Evolutionary conservation across 1,140 invertebrate species (phyloP), one percentile per base, ranked within the genome.

Genomic region (Papilio xuthus): DNA sequence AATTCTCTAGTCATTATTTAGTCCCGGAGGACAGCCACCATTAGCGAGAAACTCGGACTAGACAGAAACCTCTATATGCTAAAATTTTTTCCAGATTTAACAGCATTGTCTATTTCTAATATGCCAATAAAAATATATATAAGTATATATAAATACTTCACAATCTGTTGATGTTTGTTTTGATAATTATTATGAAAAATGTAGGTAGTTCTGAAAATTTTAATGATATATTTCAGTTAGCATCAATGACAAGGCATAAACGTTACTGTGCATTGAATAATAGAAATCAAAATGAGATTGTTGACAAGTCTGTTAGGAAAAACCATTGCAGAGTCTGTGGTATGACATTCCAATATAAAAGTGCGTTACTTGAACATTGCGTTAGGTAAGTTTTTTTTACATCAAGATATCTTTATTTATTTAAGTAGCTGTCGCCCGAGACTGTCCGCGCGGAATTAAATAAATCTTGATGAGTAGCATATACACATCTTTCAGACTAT

Each of bases 321-420:
- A 90, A 92, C 77, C 83, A 92, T 78, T 93, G 91, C 71, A 77
- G 87, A 47, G 80, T 87, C 6, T 93, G 92, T 80, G 92, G 90
- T 2, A 81, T 87, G 75, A 82, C 84, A 7, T 92, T 93, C 79
- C 86, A 92, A 73, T 92, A 91, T 71, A 92, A 90, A 79, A 90
- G 86, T 81, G 82, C 86, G 4, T 76, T 92, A n/a, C 41, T 91
- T 28, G 92, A 92, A 77, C 92, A 92, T 80, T 90, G 85, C 79
- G 86, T 91, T 15, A 89, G 90, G 92, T 93, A 86, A 86, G 71
- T 69, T n/a, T 10, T 74, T 53, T 20, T 26, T 42, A n/a, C 9
- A 6, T 9, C 0, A 63, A 56, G n/a, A 13, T 37, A 73, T 77
- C 18, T 71, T 77, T 9, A 67, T 20, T 78, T 72, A 75, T n/a